Conservation (phyloP, 2,888 invertebrate genomes). For the Hirtodrosophila confusa region DNA sequence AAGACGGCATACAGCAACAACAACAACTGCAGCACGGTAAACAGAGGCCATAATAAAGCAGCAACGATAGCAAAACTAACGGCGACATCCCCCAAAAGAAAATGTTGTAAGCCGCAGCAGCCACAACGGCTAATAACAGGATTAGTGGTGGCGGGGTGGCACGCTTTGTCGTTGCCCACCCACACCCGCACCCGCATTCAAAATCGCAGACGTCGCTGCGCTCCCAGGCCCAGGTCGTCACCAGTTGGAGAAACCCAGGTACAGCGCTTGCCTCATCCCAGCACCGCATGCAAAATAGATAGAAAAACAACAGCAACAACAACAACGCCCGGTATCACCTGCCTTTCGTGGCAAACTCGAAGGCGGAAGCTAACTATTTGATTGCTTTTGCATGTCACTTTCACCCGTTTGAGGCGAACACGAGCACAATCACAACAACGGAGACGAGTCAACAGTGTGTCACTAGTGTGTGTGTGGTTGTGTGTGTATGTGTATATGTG, state of each 20-base stretch:
- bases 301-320: conserved; percentile 7
- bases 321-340: conserved; percentile 27
- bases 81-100: conserved; percentile 28
- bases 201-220: conserved; percentile 27
- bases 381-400: conserved; percentile 83
- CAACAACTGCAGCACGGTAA: conserved; percentile 10
- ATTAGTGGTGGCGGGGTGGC: conserved; percentile 53
- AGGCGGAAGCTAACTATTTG: conserved; percentile 68
- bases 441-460: conserved; percentile 33
- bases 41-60: conserved; percentile 22
- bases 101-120: conserved; percentile 49
- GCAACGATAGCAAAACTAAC: conserved; percentile 14
- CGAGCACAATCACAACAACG: conserved; percentile 13
- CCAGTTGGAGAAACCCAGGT: conserved; percentile 59
- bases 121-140: conserved; percentile 57
- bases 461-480: conserved; percentile 32
- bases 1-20: not conserved
- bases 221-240: conserved; percentile 31
- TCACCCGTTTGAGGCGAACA: conserved; percentile 72
- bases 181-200: conserved; percentile 41
- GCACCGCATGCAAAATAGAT: not conserved
- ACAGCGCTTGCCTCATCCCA: conserved; percentile 7
- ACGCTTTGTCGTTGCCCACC: conserved; percentile 49
- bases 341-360: conserved; percentile 31
- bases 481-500: conserved; percentile 27